Percentiles rank a stretch among this genome's conserved stretches.
Evolutionary conservation across 35 echinoderm and acorn worm species (phyloP).

Genomic region (Holothuria glaberrima): DNA sequence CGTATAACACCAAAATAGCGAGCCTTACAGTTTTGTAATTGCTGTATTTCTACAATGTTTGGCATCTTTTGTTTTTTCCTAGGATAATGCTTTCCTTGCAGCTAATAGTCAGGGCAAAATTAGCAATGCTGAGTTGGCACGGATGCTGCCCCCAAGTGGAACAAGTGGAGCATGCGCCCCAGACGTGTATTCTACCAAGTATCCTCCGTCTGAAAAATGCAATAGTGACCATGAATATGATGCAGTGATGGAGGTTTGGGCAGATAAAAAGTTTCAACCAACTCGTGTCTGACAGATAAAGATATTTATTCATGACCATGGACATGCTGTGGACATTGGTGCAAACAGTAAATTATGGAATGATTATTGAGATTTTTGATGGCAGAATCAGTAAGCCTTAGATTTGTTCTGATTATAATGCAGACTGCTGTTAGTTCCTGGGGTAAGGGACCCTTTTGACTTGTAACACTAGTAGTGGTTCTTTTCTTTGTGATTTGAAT

Average conservation of each 20-base stretch:
- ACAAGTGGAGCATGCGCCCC: not conserved
- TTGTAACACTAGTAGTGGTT: no score
- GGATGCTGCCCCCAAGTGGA: constrained; percentile 63
- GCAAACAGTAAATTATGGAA: not conserved
- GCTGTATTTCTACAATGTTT: no score
- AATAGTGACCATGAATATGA: constrained; percentile 22
- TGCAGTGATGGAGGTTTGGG: constrained; percentile 27
- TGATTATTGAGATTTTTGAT: not conserved
- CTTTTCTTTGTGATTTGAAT: no score
- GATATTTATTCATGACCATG: not conserved
- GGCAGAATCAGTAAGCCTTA: not conserved
- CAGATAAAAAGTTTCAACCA: constrained; percentile 48
- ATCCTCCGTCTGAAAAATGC: constrained; percentile 3
- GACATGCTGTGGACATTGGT: not conserved
- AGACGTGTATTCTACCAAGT: not conserved
- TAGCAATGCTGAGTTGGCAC: constrained; percentile 75
- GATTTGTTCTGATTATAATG: no score
- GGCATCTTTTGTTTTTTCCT: not conserved
- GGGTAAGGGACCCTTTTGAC: no score
- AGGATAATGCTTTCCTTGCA: constrained; percentile 50
- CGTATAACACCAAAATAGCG: no score
- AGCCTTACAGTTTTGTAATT: no score
- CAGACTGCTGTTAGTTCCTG: no score
- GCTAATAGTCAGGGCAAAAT: constrained; percentile 68
- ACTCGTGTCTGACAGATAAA: constrained; percentile 23